A percentile compares a stretch with the other conserved stretches of the same genome.
These are phyloP conservation scores for Ceratitis capitata DNA, from an alignment of 1,140 invertebrate genomes.

Conservation along the genomic window DNA sequence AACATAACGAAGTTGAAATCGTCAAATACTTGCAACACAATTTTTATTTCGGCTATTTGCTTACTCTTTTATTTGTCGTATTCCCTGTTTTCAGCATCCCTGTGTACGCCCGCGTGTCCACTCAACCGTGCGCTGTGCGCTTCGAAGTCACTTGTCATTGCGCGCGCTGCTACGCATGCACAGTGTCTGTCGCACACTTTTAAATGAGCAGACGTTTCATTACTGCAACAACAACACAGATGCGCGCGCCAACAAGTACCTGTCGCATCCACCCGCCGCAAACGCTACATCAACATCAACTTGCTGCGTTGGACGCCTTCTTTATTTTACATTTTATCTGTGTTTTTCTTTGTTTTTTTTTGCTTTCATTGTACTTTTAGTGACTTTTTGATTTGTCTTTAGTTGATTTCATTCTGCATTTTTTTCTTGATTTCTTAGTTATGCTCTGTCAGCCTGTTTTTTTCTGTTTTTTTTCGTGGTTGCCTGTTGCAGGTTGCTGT, in stretches of 20 bases:
- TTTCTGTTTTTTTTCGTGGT: neutral
- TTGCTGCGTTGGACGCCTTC: slow-evolving; percentile 42
- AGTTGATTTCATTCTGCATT: slow-evolving; percentile 12
- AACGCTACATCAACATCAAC: slow-evolving; percentile 39
- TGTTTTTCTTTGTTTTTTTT: neutral
- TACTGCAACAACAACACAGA: too few relatives aligned
- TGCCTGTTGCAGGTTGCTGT: neutral
- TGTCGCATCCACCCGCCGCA: neutral
- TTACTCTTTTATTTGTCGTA: neutral
- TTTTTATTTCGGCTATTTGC: neutral
- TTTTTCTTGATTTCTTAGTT: slow-evolving; percentile 31
- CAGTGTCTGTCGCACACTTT: slow-evolving; percentile 30
- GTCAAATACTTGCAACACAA: neutral
- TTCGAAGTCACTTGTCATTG: slow-evolving; percentile 17
- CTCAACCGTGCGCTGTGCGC: neutral
- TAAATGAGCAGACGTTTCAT: too few relatives aligned
- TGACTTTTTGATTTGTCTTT: slow-evolving; percentile 12
- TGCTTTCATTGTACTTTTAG: neutral
- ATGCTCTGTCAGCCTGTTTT: neutral
- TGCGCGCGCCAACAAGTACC: neutral
- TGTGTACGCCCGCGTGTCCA: neutral
- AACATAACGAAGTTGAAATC: neutral
- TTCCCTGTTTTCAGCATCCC: neutral
- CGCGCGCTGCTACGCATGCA: neutral
- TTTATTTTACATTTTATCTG: neutral